Base-by-base conservation (phyloP, 2,888 invertebrate species). In the Hypomecis atomaria region DNA sequence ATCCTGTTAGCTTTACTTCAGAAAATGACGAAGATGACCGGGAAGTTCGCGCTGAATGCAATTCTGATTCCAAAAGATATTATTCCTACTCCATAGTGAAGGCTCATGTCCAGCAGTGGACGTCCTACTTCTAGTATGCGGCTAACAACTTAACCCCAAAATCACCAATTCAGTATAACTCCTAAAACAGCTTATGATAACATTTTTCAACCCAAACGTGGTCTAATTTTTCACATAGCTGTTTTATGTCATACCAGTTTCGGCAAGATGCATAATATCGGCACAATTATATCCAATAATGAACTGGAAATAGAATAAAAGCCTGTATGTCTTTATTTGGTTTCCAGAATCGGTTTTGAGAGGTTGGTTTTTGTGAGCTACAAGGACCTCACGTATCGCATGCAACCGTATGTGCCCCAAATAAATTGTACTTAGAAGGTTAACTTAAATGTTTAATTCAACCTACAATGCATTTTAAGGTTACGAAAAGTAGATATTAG, bases 331-430 rank as follows among this genome's bases (percentile, higher is more conserved):
- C 50, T 50, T 36, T 56, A 56, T 56, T 56, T 56, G 62, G 56
- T 34, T 34, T 10, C 23, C 44, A 45, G 10, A 52, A 56, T 8
- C 1, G 43, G 47, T 42, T 40, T 37, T 11, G 23, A 43, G 40
- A 40, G 38, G 56, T 33, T 43, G 48, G 1, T 54, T 48, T 38
- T 47, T 11, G 53, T 59, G 11, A 1, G 8, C 10, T 3, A 33
- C 50, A 52, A 62, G 62, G 56, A 56, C 45, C 54, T 50, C 62
- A 56, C 62, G 56, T 50, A 5, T 50, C 11, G 10, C 34, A 7
- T 38, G 54, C 49, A 55, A 60, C 47, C 43, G 49, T 49, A 49
- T 61, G 49, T 61, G 56, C 38, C 44, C 50, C 37, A 56, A 62
- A 62, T 62, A 50, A 56, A 5, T 37, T 10, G 37, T 50, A 45